A percentile compares a stretch with the other conserved stretches of the same genome.
Evolutionary conservation across 2,113 vertebrate species (phyloP).

Genomic region (Oryzias javanicus): DNA sequence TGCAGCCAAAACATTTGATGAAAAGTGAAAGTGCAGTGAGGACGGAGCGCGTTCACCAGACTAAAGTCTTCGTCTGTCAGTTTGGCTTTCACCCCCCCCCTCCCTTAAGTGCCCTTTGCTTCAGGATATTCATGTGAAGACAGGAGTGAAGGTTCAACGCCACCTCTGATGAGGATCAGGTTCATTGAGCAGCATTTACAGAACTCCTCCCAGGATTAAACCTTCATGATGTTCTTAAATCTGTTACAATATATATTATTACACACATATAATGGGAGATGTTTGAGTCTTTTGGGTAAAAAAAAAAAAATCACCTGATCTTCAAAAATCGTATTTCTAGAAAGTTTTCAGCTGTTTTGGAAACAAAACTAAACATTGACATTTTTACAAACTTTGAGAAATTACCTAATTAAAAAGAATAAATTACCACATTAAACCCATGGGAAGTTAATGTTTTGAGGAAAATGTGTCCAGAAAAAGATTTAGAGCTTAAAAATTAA

Average conservation of each 20-base stretch:
- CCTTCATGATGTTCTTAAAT: too few species aligned
- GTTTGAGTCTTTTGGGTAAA: too few species aligned
- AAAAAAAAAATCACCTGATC: too few species aligned
- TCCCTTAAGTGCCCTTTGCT: slow-evolving; percentile 33
- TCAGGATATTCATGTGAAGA: slow-evolving; percentile 54
- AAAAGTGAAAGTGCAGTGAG: slow-evolving; percentile 59
- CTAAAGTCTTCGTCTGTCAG: slow-evolving; percentile 40
- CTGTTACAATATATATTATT: too few species aligned
- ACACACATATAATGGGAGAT: too few species aligned
- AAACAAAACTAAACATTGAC: too few species aligned
- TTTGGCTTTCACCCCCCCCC: slow-evolving; percentile 13
- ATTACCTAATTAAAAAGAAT: not conserved
- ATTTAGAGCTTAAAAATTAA: too few species aligned
- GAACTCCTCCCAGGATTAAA: not conserved
- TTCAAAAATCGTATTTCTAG: too few species aligned
- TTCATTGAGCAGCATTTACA: slow-evolving; percentile 27
- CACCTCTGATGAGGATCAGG: slow-evolving; percentile 41
- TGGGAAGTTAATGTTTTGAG: too few species aligned
- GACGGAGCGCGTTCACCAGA: slow-evolving; percentile 44
- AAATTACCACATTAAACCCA: too few species aligned
- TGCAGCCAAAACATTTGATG: slow-evolving; percentile 63
- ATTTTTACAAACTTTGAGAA: not conserved
- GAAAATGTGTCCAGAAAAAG: too few species aligned
- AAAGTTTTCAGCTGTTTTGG: too few species aligned
- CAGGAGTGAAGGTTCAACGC: slow-evolving; percentile 26